Percentiles rank a stretch among this genome's conserved stretches.
phyloP scores from a whole-genome alignment of 2,888 invertebrate genomes.

The Alloplasta piceator region DNA sequence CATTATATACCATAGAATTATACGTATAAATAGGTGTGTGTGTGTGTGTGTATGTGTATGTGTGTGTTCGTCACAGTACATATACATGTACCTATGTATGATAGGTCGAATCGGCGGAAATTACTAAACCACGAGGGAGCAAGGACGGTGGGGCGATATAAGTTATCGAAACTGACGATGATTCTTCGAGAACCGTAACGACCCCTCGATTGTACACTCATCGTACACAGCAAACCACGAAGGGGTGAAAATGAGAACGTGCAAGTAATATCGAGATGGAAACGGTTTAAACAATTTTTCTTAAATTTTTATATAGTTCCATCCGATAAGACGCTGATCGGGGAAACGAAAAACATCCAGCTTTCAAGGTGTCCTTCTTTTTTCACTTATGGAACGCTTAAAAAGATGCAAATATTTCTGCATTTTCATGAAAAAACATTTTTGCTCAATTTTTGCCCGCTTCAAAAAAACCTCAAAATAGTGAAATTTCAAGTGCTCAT shows the following conservation, averaged over 20 bases:
- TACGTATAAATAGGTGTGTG: neutral
- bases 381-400: too few relatives aligned
- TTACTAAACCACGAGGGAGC: constrained; percentile 70
- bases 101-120: constrained; percentile 68
- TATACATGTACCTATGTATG: neutral
- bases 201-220: neutral
- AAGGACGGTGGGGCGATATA: constrained; percentile 57
- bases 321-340: too few relatives aligned
- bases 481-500: too few relatives aligned
- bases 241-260: neutral
- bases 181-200: constrained; percentile 11
- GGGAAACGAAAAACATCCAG: too few relatives aligned
- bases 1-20: constrained; percentile 32
- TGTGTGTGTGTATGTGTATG: constrained; percentile 1
- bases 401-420: too few relatives aligned
- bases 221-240: too few relatives aligned
- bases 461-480: too few relatives aligned
- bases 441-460: too few relatives aligned
- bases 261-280: neutral
- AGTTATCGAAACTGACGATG: constrained; percentile 32
- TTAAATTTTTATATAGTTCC: too few relatives aligned
- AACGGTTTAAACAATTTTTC: neutral
- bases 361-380: too few relatives aligned
- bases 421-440: too few relatives aligned
- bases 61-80: neutral